Conservation (phyloP, 2,888 invertebrate species). For the Drosophila siamana region DNA sequence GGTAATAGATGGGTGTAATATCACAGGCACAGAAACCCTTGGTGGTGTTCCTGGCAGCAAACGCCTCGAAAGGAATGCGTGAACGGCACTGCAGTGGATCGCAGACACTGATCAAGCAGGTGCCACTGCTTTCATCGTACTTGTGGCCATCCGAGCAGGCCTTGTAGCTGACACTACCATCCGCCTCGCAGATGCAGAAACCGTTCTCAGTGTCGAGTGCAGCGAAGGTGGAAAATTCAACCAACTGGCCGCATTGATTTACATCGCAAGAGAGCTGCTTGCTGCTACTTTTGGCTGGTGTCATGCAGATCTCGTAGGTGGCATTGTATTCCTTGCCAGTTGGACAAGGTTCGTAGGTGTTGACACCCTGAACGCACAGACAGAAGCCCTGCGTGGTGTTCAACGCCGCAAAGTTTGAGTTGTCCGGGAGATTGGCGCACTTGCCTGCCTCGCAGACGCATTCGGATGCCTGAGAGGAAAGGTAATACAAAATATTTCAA, state of each 20-base stretch:
- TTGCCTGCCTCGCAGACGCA: constrained; percentile 33
- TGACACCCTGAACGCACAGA: constrained; percentile 26
- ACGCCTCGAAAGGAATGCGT: constrained; percentile 31
- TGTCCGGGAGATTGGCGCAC: constrained; percentile 20
- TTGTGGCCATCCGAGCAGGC: constrained; percentile 28
- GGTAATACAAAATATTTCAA: no score
- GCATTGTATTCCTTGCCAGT: constrained; percentile 6
- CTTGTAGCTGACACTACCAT: constrained; percentile 24
- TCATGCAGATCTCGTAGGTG: not conserved
- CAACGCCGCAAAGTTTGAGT: constrained; percentile 29
- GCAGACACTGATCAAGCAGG: constrained; percentile 43
- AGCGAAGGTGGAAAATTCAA: constrained; percentile 18
- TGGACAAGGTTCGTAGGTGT: constrained; percentile 36
- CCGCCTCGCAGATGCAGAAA: constrained; percentile 33
- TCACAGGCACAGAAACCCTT: constrained; percentile 53
- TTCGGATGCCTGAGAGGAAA: constrained; percentile 58
- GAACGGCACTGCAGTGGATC: constrained; percentile 38
- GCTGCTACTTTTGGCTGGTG: rapidly evolving
- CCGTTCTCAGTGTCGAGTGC: constrained; percentile 8
- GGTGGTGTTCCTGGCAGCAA: constrained; percentile 56
- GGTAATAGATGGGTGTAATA: constrained; percentile 32
- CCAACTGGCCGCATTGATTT: constrained; percentile 23
- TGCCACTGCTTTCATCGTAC: constrained; percentile 17
- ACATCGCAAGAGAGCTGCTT: constrained; percentile 35
- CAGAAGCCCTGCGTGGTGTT: constrained; percentile 50